Percentiles rank a stretch among this genome's conserved stretches.
These are phyloP conservation scores for Chaetura pelagica DNA, from an alignment of 2,113 vertebrate species.

Conservation along the genomic window DNA sequence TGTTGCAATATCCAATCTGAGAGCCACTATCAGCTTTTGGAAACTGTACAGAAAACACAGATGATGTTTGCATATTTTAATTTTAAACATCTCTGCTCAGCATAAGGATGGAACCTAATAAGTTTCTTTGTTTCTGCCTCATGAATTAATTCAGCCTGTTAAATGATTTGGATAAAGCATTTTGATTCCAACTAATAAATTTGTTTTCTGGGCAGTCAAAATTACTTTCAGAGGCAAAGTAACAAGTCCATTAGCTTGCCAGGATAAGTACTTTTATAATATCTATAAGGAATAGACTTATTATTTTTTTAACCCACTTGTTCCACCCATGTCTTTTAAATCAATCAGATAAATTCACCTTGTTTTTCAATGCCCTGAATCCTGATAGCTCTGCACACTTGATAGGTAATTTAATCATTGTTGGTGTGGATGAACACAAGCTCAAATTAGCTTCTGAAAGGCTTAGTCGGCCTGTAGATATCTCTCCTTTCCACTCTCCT, in stretches of 20 bases:
- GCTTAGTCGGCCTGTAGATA: conserved; percentile 72
- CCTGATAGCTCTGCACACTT: conserved; percentile 80
- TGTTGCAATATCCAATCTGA: conserved; percentile 60
- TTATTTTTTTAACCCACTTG: conserved; percentile 48
- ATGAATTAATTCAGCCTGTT: conserved; percentile 24
- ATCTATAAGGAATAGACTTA: not conserved
- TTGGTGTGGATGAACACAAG: conserved; percentile 75
- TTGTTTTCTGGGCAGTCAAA: not conserved
- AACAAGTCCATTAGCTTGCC: not conserved
- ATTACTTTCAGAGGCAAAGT: not conserved
- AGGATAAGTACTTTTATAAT: not conserved
- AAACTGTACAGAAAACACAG: conserved; percentile 36
- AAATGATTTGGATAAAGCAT: conserved; percentile 54
- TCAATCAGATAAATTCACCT: conserved; percentile 85
- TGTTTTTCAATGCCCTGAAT: conserved; percentile 79
- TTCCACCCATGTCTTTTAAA: conserved; percentile 71
- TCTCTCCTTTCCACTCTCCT: conserved; percentile 83
- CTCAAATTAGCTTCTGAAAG: conserved; percentile 82
- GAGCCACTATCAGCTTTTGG: conserved; percentile 51
- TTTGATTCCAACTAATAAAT: conserved; percentile 3
- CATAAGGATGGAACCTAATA: conserved; percentile 45
- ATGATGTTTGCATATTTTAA: conserved; percentile 53
- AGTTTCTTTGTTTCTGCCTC: conserved; percentile 20
- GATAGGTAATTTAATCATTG: conserved; percentile 85
- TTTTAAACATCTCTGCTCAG: conserved; percentile 1